Evolutionary conservation across 1,140 invertebrate genomes (phyloP).

Genomic region (Hyposmocoma kahamanoa): DNA sequence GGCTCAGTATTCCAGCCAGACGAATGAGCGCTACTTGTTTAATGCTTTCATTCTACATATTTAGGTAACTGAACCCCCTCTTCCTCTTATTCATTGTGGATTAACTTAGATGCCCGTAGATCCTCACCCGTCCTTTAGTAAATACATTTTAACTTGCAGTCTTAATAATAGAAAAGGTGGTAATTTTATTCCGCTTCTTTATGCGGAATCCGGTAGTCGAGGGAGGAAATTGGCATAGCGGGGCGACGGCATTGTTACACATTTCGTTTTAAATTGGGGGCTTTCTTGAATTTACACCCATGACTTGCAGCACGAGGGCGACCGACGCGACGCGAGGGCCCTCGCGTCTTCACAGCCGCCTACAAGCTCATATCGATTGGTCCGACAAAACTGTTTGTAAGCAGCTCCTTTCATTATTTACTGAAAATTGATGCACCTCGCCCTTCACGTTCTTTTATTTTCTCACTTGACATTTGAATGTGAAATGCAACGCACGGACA

Average conservation of each 20-base stretch:
- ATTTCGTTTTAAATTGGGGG: conserved; percentile 68
- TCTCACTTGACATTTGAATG: conserved; percentile 20
- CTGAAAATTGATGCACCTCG: background rate
- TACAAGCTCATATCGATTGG: conserved; percentile 28
- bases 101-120: background rate
- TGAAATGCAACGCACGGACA: background rate
- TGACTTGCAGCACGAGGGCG: conserved; percentile 52
- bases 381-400: conserved; percentile 18
- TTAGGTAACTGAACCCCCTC: background rate
- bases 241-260: conserved; percentile 60
- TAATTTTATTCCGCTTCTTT: conserved; percentile 50
- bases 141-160: conserved; percentile 1
- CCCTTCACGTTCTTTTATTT: conserved; percentile 4
- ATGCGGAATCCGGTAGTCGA: conserved; percentile 38
- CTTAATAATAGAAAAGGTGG: conserved; percentile 17
- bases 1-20: conserved; percentile 15
- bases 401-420: conserved; percentile 17
- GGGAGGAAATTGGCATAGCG: conserved; percentile 66
- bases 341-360: conserved; percentile 19
- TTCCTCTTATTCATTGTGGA: background rate
- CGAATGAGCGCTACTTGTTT: conserved; percentile 23
- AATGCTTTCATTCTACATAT: conserved; percentile 2
- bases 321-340: conserved; percentile 18
- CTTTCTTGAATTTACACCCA: conserved; percentile 70
- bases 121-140: background rate